Evolutionary conservation across 2,888 invertebrate species (phyloP), one percentile per base, ranked within the genome.

Genomic region (Periphyllus acericola): DNA sequence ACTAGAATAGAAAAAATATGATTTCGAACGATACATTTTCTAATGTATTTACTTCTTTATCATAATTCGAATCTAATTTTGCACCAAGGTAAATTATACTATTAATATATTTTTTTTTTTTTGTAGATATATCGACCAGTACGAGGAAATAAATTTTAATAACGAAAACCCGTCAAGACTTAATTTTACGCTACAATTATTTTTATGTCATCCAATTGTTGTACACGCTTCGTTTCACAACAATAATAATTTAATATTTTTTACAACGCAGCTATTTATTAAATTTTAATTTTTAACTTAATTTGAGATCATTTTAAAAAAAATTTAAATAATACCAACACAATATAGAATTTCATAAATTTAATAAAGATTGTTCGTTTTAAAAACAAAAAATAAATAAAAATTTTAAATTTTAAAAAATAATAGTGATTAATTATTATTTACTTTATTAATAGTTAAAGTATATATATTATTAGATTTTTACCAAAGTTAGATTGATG

Each of bases 181-280:
- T 74, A 83, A 83, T 83, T 83, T 55, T 21, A 83, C 36, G 21
- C 74, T 74, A 74, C 74, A 60, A 74, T 60, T n/a, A 74, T 55
- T 83, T 74, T 19, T 29, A 46, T 82, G 19, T 19, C n/a, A n/a
- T 72, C n/a, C n/a, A 55, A 74, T 82, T 55, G 8, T 34, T 52
- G 55, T 34, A 36, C 8, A 52, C 46, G 71, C 52, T 25, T 82
- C 32, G 52, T 34, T 55, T 32, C 25, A 60, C 34, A 25, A 36
- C 1, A 55, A 68, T 68, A 68, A 29, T 29, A 11, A 68, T 68
- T 68, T 68, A 68, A 68, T 68, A 3, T n/a, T 68, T 68, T 68
- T 11, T 29, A 68, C 68, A 19, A 29, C 68, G 29, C 29, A 8
- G 68, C 68, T n/a, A n/a, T 68, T 9, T 68, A n/a, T 25, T 68